Conservation (phyloP, 2,113 vertebrate species). For the Odocoileus virginianus region DNA sequence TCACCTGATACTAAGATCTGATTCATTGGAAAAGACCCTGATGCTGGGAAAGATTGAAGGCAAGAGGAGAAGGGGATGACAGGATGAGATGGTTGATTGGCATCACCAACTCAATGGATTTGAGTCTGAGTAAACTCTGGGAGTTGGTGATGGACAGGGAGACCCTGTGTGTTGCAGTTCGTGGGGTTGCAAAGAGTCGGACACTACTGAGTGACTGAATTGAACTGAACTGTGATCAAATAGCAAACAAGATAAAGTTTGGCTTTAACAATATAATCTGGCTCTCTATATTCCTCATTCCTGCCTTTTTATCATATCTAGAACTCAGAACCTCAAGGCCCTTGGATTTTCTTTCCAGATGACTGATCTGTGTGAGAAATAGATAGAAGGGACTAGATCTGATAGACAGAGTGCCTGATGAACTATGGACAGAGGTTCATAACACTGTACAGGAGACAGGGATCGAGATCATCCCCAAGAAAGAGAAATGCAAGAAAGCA, state of each 20-base stretch:
- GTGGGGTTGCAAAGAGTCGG: fast-evolving
- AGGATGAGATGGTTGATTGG: not conserved
- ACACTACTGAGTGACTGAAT: not conserved
- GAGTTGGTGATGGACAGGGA: not conserved
- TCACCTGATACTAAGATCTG: not conserved
- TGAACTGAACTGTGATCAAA: not conserved
- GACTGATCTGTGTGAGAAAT: not conserved
- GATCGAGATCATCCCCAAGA: not conserved
- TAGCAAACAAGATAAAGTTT: not conserved
- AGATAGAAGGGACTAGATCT: not conserved
- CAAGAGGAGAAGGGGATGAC: fast-evolving
- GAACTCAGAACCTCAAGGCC: not conserved
- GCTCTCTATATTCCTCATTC: not conserved
- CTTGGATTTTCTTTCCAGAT: not conserved
- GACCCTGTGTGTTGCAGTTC: not conserved
- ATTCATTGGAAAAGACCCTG: not conserved
- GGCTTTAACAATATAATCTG: not conserved
- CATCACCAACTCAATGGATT: not conserved
- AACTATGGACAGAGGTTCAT: not conserved
- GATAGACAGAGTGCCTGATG: not conserved
- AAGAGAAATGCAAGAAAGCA: not conserved
- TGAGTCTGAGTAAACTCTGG: not conserved
- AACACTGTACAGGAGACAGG: not conserved
- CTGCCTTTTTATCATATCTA: not conserved
- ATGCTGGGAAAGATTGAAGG: not conserved